Base-by-base conservation (phyloP, 1,140 invertebrate species). In the Steinernema feltiae region DNA sequence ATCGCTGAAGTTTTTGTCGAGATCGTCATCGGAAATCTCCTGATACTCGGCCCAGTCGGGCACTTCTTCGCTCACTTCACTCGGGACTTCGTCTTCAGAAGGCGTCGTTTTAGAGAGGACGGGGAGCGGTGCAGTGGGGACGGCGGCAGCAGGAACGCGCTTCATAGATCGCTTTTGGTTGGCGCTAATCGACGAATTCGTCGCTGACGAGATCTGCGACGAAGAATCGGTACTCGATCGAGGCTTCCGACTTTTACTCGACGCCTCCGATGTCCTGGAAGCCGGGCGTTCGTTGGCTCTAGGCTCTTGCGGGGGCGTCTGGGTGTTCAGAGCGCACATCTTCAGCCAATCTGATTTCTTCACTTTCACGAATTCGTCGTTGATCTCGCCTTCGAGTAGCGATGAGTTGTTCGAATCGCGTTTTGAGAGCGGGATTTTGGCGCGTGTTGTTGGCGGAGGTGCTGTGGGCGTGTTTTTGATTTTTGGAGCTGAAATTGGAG, bases 31-130 rank as follows among this genome's bases (percentile, higher is more conserved):
- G 53, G 53, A 63, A 3, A 63, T 7, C 15, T 63, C 15, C 53
- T 63, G 53, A 21, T 63, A 63, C 53, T 63, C 53, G 15, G 15
- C 53, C 53, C 53, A 63, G 53, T 63, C 53, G 53, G 53, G 53
- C 53, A 27, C 53, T 21, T 63, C 53, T 27, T 63, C 53, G 53
- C 53, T 63, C 53, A 27, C 53, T 63, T 63, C 53, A 21, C 53
- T 63, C 53, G 53, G 53, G 7, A 27, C 3, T 21, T n/a, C 15
- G 15, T 63, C 53, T 27, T 63, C 53, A 7, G 35, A 41, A 18
- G 35, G 15, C 53, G 15, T 63, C 53, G n/a, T n/a, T n/a, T n/a
- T 21, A 21, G 24, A 27, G 15, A 63, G 53, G 53, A 7, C 24
- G 3, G 15, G 53, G 53, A 3, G 2, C 53, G 53, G 12, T 3